Percentiles rank a stretch among this genome's conserved stretches.
Conservation (phyloP, 2,113 vertebrate species). For the Sinocyclocheilus anophthalmus region DNA sequence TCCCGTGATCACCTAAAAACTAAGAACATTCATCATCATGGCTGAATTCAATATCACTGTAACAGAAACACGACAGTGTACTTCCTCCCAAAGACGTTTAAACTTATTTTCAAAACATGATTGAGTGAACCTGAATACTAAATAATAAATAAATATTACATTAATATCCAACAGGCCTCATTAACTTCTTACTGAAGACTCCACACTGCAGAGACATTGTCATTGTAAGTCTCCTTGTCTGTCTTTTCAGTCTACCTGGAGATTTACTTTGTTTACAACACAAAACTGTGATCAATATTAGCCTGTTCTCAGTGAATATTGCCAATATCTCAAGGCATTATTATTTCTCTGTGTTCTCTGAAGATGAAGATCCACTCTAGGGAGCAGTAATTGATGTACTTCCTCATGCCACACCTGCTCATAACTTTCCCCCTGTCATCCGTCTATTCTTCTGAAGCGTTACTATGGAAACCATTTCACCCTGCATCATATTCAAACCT, state of each 20-base stretch:
- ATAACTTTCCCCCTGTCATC: constrained; percentile 61
- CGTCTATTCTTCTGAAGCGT: constrained; percentile 57
- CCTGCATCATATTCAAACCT: constrained; percentile 29
- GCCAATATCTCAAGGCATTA: not conserved
- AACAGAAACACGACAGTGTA: not conserved
- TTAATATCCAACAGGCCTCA: not conserved
- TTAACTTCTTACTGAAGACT: not conserved
- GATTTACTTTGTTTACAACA: constrained; percentile 9
- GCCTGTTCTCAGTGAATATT: not conserved
- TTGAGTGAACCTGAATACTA: not conserved
- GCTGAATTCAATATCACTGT: not conserved
- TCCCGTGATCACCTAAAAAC: not conserved
- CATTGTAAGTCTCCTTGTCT: not conserved
- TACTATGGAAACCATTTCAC: constrained; percentile 71
- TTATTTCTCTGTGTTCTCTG: constrained; percentile 8
- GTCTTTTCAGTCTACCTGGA: not conserved
- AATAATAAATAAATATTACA: not conserved
- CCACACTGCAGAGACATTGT: not conserved
- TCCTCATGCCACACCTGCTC: constrained; percentile 65
- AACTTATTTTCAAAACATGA: not conserved
- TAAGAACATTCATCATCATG: not conserved
- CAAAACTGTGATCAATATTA: constrained; percentile 21
- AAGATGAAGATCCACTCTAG: constrained; percentile 16
- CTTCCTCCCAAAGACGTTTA: not conserved
- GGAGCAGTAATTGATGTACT: constrained; percentile 57